phyloP scores from a whole-genome alignment of 2,113 vertebrate genomes.

The Echinops telfairi region DNA sequence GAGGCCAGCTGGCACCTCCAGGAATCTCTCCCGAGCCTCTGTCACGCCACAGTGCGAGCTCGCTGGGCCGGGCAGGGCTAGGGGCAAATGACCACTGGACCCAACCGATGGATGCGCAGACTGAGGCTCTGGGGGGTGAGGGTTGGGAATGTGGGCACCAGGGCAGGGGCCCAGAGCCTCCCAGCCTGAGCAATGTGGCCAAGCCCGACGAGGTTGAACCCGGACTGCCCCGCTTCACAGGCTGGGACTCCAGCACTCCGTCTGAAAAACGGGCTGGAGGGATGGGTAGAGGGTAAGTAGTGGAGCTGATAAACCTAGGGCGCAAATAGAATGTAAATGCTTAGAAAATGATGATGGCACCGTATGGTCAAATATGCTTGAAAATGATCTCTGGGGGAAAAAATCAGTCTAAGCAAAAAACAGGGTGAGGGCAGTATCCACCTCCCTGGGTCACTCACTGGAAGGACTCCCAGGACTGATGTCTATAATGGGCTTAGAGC shows the following conservation, averaged over 20 bases:
- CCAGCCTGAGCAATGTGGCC: neutral
- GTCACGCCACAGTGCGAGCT: too few species aligned
- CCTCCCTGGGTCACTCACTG: neutral
- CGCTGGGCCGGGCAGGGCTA: too few species aligned
- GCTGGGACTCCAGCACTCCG: neutral
- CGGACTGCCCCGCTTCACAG: neutral
- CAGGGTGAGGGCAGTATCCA: neutral
- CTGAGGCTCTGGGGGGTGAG: neutral
- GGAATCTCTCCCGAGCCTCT: too few species aligned
- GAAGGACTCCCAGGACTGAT: neutral
- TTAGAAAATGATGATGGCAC: too few species aligned
- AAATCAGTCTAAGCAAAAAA: too few species aligned
- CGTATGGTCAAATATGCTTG: too few species aligned
- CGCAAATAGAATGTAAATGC: too few species aligned
- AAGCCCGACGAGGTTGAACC: neutral
- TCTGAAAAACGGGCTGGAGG: slow-evolving; percentile 5
- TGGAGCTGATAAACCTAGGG: too few species aligned
- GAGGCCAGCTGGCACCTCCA: too few species aligned
- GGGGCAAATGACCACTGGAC: neutral
- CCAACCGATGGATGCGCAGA: neutral
- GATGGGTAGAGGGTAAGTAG: too few species aligned
- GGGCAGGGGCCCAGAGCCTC: neutral
- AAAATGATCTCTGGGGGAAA: too few species aligned
- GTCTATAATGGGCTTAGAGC: neutral
- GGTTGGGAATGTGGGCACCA: too few species aligned